Evolutionary conservation across 2,113 vertebrate genomes (phyloP).

Genomic region (Cettia cetti): DNA sequence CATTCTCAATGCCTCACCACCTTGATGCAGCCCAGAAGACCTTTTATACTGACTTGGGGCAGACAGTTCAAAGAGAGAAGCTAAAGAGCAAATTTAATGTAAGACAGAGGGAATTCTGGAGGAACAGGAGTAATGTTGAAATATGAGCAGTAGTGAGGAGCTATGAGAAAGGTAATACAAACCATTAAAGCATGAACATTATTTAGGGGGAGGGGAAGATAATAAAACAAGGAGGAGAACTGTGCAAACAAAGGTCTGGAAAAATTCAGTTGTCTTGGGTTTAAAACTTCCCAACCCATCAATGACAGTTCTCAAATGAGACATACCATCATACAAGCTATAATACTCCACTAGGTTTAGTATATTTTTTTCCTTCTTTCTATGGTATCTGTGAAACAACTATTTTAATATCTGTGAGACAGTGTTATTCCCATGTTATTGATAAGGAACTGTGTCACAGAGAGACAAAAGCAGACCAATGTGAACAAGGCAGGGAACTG

Average conservation of each 20-base stretch:
- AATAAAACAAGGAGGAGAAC: not conserved
- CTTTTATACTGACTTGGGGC: not conserved
- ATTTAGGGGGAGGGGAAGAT: not conserved
- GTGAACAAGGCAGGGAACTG: not conserved
- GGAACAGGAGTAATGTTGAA: not conserved
- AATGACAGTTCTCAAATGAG: not conserved
- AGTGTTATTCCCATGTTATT: not conserved
- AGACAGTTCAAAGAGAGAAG: not conserved
- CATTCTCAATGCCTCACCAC: accelerated
- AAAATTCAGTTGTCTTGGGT: not conserved
- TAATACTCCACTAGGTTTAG: not conserved
- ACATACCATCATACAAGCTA: not conserved
- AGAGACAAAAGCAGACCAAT: not conserved
- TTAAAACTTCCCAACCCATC: not conserved
- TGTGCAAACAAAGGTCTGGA: not conserved
- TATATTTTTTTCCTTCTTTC: not conserved
- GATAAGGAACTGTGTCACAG: not conserved
- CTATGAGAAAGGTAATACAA: not conserved
- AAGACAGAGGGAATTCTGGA: not conserved
- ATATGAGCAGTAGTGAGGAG: not conserved
- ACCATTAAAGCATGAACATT: not conserved
- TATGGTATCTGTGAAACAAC: not conserved
- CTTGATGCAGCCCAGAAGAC: not conserved
- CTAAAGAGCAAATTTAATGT: not conserved
- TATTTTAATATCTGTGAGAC: not conserved